These are phyloP conservation scores for Cottus gobio DNA, from an alignment of 2,113 vertebrate genomes.

Conservation along the genomic window DNA sequence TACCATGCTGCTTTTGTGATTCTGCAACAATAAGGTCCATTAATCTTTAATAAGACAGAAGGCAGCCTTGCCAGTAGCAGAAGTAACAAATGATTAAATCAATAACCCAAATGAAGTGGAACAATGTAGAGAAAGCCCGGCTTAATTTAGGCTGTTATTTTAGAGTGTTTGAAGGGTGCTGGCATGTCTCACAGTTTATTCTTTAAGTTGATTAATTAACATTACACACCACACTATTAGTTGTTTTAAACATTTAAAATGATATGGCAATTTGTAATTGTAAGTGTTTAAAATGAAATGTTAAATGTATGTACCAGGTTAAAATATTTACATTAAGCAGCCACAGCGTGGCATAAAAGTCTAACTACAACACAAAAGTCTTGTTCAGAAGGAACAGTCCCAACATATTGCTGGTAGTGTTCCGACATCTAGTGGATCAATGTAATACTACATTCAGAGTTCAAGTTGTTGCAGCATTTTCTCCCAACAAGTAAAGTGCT, in stretches of 20 bases:
- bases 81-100: too few species aligned
- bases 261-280: neutral
- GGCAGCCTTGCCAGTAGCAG: conserved; percentile 12
- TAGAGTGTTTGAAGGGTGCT: too few species aligned
- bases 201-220: neutral
- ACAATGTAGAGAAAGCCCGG: neutral
- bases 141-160: neutral
- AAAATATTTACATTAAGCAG: neutral
- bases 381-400: too few species aligned
- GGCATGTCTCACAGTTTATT: too few species aligned
- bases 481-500: neutral
- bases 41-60: conserved; percentile 55
- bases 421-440: conserved; percentile 58
- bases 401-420: neutral
- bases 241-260: neutral
- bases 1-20: conserved; percentile 1
- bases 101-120: too few species aligned
- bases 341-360: neutral
- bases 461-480: neutral
- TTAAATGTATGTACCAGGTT: neutral
- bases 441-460: neutral
- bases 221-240: neutral
- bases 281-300: neutral
- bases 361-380: neutral
- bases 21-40: conserved; percentile 28